Conservation (phyloP, 2,797 vertebrate genomes). For the Myotis daubentonii region DNA sequence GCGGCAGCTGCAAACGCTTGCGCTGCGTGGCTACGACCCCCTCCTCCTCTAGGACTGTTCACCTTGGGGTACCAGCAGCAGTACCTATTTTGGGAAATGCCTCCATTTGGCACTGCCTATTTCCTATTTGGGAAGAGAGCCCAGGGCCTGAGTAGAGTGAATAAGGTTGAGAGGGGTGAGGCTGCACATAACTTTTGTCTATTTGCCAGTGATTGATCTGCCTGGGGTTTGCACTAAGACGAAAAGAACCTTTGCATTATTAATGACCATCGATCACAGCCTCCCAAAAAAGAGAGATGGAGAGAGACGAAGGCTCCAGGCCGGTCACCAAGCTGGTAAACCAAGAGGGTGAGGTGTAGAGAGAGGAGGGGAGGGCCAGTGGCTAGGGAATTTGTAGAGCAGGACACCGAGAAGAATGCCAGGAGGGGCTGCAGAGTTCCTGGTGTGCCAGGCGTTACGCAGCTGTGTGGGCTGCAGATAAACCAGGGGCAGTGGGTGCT, state of each 20-base stretch:
- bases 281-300: slow-evolving; percentile 59
- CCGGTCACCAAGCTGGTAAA: slow-evolving; percentile 38
- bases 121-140: slow-evolving; percentile 49
- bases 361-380: neutral
- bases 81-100: slow-evolving; percentile 24
- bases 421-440: neutral
- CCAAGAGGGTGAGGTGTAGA: neutral
- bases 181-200: slow-evolving; percentile 46
- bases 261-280: slow-evolving; percentile 72
- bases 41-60: neutral
- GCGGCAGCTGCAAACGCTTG: neutral
- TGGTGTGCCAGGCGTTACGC: neutral
- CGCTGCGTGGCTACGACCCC: neutral
- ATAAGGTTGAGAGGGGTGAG: slow-evolving; percentile 30
- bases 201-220: slow-evolving; percentile 70
- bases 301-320: slow-evolving; percentile 54
- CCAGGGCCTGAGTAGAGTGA: slow-evolving; percentile 4
- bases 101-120: slow-evolving; percentile 18
- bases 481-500: neutral
- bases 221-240: slow-evolving; percentile 65
- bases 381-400: neutral
- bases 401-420: neutral
- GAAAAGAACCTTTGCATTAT: slow-evolving; percentile 78
- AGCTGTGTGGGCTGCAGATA: neutral
- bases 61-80: neutral